Base-by-base conservation (phyloP, 2,888 invertebrate genomes). In the Amiota communis region DNA sequence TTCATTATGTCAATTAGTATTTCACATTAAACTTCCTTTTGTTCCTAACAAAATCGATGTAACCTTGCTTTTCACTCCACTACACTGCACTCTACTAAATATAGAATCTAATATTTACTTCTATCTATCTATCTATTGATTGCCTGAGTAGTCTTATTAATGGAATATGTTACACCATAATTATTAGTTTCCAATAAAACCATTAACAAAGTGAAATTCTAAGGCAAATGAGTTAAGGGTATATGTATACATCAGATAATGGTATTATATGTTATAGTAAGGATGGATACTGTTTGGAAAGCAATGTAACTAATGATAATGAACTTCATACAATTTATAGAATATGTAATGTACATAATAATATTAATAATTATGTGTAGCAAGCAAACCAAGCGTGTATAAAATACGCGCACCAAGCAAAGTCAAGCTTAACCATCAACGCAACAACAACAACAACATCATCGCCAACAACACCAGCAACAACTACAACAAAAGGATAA, bases 401-500 rank as follows among this genome's bases (percentile, higher is more conserved):
- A 20, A 8, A 59, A 36, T 36, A 36, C 8, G 36, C 6, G 36
- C 36, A 6, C 36, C 12, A 10, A n/a, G 1, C 10, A 20, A 12
- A 57, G 57, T 1, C 57, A 57, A 57, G 15, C 10, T 57, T 57
- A 57, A 57, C 10, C 20, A 20, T 36, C 20, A 13, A 61, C 12
- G 8, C 61, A 17, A 6, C 61, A 61, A 12, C 23, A 8, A 20
- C 61, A 61, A 6, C 8, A 61, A 1, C 61, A 10, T 8, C 12
- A 36, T 23, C 3, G 3, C 23, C 61, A 61, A 3, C 23, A 8
- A 20, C 61, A 61, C 1, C 8, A 61, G 1, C 61, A 10, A 12
- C 12, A 36, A 36, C 36, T 4, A 36, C 23, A 36, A 51, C 51
- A 53, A 53, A 15, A 15, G 67, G 51, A 78, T 81, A 81, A 82